Base-by-base conservation (phyloP, 2,797 vertebrate genomes). In the Myotis vivesi region DNA sequence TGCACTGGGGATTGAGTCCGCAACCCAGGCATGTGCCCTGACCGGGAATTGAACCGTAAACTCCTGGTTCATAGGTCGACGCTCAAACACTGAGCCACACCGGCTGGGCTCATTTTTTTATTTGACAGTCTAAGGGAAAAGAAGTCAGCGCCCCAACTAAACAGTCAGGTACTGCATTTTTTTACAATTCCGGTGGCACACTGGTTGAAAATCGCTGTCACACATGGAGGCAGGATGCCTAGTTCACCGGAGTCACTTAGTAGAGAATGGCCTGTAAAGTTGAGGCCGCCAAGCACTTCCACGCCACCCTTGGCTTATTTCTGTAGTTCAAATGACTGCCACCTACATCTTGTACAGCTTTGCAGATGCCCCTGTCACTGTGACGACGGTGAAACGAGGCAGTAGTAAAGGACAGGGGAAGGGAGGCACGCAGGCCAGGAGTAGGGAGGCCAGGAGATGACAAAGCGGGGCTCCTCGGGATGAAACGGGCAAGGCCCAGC, bases 281-380 rank as follows among this genome's bases (percentile, higher is more conserved):
- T 6, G 2, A 59, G 49, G 46, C 73, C 51, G 8, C 33, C 4
- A 7, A 23, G 44, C 38, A 30, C 33, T 44, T 23, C 15, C 4
- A 53, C 55, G 30, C n/a, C 25, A 71, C 57, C 81, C 17, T 84
- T 23, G 38, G 8, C 8, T 75, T 51, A 51, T 59, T 46, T 87
- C 81, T 91, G 49, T 73, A 53, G 55, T 33, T 87, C 87, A 57
- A 22, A 22, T 53, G 59, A 64, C 38, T 20, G 30, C 66, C 68
- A 68, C 55, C 12, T 23, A 84, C 8, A 33, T 55, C 38, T 46
- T 10, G 20, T 7, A 55, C 12, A 22, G 36, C 28, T 25, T 81
- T 80, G 9, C 36, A 62, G 66, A 30, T 19, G 7, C 85, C 41
- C 64, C 5, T 3, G 28, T 30, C 62, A 12, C 59, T 22, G 10